Conservation (phyloP, 2,113 vertebrate species). For the Nestor notabilis region DNA sequence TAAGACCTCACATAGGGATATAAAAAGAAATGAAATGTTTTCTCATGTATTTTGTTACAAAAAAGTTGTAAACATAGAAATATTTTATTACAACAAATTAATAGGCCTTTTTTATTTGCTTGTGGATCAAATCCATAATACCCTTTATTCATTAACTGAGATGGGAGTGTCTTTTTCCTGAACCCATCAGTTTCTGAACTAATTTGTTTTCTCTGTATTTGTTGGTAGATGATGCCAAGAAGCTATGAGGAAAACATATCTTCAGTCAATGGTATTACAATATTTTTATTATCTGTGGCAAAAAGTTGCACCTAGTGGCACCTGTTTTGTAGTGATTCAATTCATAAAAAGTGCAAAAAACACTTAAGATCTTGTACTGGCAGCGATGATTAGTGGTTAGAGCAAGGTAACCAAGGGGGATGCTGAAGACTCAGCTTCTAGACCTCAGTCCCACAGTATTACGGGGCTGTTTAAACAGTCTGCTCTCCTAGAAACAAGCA, state of each 20-base stretch:
- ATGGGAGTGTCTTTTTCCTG: neutral
- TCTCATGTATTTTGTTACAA: neutral
- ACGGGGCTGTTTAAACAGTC: neutral
- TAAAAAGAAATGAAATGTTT: neutral
- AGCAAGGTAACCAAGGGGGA: neutral
- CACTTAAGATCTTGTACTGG: neutral
- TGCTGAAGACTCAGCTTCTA: neutral
- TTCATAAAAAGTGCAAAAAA: neutral
- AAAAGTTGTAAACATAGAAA: neutral
- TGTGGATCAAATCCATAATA: neutral
- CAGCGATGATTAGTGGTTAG: neutral
- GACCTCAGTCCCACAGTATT: too few relatives aligned
- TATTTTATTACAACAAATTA: neutral
- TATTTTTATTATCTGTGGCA: neutral
- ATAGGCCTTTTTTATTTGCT: neutral
- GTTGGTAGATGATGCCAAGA: slow-evolving; percentile 84
- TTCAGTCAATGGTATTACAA: slow-evolving; percentile 80
- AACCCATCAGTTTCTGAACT: neutral
- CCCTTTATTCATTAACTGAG: neutral
- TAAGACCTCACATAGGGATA: neutral
- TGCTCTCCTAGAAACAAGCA: neutral
- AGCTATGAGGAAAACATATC: slow-evolving; percentile 81
- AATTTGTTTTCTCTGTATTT: slow-evolving; percentile 50
- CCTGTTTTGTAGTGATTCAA: neutral
- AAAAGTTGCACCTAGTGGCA: neutral